Evolutionary conservation across 2,888 invertebrate genomes (phyloP), one percentile per base, ranked within the genome.

Genomic region (Eupithecia inturbata): DNA sequence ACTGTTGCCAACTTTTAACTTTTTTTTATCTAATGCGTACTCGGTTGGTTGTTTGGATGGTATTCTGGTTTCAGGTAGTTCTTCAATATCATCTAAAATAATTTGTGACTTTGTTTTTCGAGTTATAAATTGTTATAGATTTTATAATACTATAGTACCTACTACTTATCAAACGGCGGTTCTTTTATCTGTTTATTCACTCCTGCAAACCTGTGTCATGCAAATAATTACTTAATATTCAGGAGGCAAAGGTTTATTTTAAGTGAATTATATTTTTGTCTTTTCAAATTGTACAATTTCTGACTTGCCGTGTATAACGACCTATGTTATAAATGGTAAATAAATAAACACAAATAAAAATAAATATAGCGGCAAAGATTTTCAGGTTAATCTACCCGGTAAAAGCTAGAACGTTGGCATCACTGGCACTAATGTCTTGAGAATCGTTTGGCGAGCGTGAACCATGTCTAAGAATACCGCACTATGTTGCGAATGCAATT

Each of bases 401-500:
- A 53, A 70, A 67, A 57, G 57, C 41, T 71, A 16, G 64, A 36
- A 28, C 57, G 68, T 36, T 68, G 72, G 70, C 72, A 71, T 60
- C 70, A 68, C 68, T 68, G 63, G 16, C 36, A 72, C 71, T 67
- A 63, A 68, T 67, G 72, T 63, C 33, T 45, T 63, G 66, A 66
- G 70, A 68, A 64, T 72, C 78, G 80, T 81, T 86, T 85, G 84
- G 85, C 85, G 80, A 82, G 84, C 82, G 78, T 78, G 81, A 82
- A 83, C 79, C 80, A 74, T 33, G 68, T 76, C 86, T 88, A 87
- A 82, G 85, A 85, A 87, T 88, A 88, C 80, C 45, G 45, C 82
- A 79, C 77, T 81, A 82, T 85, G 87, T 89, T 89, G 89, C 90
- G 88, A 88, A 88, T 91, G 89, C 88, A 87, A 85, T 88, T 88